phyloP scores from a whole-genome alignment of 2,797 vertebrate genomes.

The Hypotaenidia okinawae region DNA sequence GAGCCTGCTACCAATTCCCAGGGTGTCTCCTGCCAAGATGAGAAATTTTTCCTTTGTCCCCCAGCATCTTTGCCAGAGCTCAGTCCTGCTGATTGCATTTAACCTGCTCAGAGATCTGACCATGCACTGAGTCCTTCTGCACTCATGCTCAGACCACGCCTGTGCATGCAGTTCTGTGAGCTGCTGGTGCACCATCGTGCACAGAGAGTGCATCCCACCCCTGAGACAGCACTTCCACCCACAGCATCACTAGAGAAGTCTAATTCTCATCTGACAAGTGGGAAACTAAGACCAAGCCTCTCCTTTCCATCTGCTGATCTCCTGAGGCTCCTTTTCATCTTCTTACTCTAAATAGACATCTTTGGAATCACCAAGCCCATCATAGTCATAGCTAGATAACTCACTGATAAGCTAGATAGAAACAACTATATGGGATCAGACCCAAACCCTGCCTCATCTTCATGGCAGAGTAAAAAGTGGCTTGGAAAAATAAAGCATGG shows the following conservation, averaged over 20 bases:
- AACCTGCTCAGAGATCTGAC: neutral
- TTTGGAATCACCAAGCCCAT: neutral
- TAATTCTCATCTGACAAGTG: neutral
- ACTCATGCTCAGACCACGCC: fast-evolving
- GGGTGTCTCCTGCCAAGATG: conserved; percentile 5
- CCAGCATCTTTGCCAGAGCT: neutral
- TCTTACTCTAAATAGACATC: neutral
- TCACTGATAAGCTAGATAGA: neutral
- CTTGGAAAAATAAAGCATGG: neutral
- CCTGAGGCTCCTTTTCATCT: neutral
- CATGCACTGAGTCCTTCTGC: fast-evolving
- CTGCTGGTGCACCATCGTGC: neutral
- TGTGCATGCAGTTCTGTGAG: fast-evolving
- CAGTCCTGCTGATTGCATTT: neutral
- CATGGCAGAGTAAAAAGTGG: neutral
- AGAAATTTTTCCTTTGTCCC: neutral
- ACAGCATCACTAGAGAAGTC: neutral
- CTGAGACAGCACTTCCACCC: neutral
- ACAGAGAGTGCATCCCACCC: neutral
- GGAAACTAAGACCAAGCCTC: neutral
- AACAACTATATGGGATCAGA: neutral
- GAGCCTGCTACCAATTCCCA: conserved; percentile 15
- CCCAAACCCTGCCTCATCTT: neutral
- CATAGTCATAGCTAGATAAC: neutral
- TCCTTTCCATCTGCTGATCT: neutral